Percentiles rank a stretch among this genome's conserved stretches.
Conservation (phyloP, 2,113 vertebrate species). For the Leptobrachium ailaonicum region DNA sequence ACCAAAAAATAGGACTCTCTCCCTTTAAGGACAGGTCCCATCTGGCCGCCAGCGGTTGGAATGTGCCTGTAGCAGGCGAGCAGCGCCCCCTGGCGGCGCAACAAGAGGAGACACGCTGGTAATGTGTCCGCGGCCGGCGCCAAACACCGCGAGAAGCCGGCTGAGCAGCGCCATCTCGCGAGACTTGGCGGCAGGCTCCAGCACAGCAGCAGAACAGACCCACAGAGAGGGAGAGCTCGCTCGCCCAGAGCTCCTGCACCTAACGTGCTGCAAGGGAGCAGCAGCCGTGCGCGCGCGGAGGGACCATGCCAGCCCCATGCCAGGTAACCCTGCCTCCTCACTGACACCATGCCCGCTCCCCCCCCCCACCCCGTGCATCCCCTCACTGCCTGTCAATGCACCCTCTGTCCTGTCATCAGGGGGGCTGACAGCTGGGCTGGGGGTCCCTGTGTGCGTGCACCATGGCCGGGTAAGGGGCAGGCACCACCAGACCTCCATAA, state of each 20-base stretch:
- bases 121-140: constrained; percentile 2
- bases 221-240: constrained; percentile 1
- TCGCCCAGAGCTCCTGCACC: constrained; percentile 20
- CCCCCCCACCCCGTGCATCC: not conserved
- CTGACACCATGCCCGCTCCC: not conserved
- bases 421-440: not conserved
- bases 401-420: not conserved
- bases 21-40: no score
- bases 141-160: constrained; percentile 41
- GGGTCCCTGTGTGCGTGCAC: not conserved
- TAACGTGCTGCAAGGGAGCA: constrained; percentile 15
- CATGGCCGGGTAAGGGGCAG: not conserved
- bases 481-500: constrained; percentile 23
- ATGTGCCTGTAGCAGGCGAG: not conserved
- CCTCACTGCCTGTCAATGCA: not conserved
- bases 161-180: constrained; percentile 23
- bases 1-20: no score
- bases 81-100: constrained; percentile 4
- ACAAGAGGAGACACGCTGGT: constrained; percentile 6
- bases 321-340: constrained; percentile 20
- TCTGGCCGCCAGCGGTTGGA: not conserved
- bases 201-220: not conserved
- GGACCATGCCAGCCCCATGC: constrained; percentile 39
- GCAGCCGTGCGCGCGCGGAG: not conserved
- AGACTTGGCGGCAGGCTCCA: constrained; percentile 17